These are phyloP conservation scores for Mirounga angustirostris DNA, from an alignment of 2,113 vertebrate species.

Conservation along the genomic window DNA sequence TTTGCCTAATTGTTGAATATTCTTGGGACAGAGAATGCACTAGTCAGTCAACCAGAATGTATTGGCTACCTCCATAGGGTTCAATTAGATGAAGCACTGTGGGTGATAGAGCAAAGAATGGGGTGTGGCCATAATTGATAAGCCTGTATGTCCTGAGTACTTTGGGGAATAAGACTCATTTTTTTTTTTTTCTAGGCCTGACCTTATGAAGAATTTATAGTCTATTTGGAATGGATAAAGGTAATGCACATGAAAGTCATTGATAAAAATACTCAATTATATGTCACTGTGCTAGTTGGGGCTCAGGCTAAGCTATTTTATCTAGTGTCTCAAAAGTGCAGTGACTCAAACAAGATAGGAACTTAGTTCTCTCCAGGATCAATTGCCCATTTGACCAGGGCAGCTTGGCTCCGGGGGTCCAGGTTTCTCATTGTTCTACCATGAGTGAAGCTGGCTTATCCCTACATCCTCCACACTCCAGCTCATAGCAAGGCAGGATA, in stretches of 20 bases:
- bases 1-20: constrained; percentile 25
- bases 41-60: not conserved
- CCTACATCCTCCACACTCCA: not conserved
- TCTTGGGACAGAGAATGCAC: not conserved
- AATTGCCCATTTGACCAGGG: accelerated
- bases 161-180: not conserved
- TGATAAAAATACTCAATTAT: constrained; percentile 5
- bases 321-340: not conserved
- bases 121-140: not conserved
- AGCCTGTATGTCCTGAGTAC: not conserved
- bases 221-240: not conserved
- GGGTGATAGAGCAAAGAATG: not conserved
- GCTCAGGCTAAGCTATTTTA: not conserved
- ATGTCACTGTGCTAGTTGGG: constrained; percentile 1
- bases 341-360: not conserved
- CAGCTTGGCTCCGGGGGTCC: not conserved
- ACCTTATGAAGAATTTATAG: not conserved
- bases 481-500: not conserved
- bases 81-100: not conserved
- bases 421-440: not conserved
- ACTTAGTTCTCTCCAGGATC: not conserved
- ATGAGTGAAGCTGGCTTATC: not conserved
- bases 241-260: not conserved
- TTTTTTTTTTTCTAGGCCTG: not conserved
- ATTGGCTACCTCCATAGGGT: not conserved